Evolutionary conservation across 2,113 vertebrate species (phyloP).

Genomic region (Potamarius usumacintae): DNA sequence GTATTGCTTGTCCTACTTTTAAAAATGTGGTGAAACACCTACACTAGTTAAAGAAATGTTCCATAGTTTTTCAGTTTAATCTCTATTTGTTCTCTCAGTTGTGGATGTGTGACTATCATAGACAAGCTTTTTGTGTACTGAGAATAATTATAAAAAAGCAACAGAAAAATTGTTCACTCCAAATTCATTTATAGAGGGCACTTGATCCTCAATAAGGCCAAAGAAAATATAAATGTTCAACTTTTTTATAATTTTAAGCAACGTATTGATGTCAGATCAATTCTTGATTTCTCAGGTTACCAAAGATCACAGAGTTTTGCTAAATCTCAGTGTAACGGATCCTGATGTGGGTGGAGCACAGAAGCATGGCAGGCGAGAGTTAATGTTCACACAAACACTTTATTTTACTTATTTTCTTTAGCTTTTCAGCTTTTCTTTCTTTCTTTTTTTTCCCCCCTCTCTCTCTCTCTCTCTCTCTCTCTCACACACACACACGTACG

Average conservation of each 20-base stretch:
- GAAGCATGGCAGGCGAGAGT: too few relatives aligned
- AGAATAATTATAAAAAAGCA: neutral
- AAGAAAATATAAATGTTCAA: neutral
- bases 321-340: neutral
- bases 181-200: too few relatives aligned
- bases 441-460: too few relatives aligned
- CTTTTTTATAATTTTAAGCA: neutral
- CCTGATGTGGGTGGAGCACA: too few relatives aligned
- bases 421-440: too few relatives aligned
- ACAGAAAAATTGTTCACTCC: neutral
- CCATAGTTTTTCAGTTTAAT: neutral
- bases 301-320: neutral
- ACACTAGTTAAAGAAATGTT: neutral
- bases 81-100: neutral
- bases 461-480: too few relatives aligned
- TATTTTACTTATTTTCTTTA: too few relatives aligned
- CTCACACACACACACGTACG: too few relatives aligned
- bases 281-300: neutral
- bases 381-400: too few relatives aligned
- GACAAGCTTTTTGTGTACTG: neutral
- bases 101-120: neutral
- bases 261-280: neutral
- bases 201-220: neutral
- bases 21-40: slow-evolving; percentile 23
- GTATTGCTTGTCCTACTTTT: slow-evolving; percentile 34